Base-by-base conservation (phyloP, 2,113 vertebrate genomes). In the Megaptera novaeangliae region DNA sequence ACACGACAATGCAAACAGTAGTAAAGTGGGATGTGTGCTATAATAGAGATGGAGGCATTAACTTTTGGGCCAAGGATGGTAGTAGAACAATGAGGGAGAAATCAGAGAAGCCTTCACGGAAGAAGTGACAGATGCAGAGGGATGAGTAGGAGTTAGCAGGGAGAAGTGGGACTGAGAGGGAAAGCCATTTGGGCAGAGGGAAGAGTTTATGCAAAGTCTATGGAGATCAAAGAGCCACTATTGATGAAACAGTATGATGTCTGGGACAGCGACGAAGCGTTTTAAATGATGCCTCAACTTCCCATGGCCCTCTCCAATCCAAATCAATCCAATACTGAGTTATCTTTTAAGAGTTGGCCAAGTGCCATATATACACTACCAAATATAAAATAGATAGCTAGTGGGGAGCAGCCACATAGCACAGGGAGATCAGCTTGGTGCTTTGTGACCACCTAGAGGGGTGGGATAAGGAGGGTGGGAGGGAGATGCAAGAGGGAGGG, bases 221-320 rank as follows among this genome's bases (percentile, higher is more conserved):
- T 17, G 2, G 39, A 80, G 71, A 31, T 25, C 39, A 27, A 44
- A 34, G 63, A 55, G n/a, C 61, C 36, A 4, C 84, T 36, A 2
- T 3, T 10, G 34, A 55, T 36, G 31, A 34, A 12, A n/a, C 57
- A 15, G 2, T 7, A 1, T 4, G 14, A 3, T 0, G 2, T 61
- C 36, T 46, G 63, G 36, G n/a, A 83, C 41, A 59, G 41, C 9
- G 68, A 41, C 2, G 3, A 57, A 0, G 23, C n/a, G 61, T 66
- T 59, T 81, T 27, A 52, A 46, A 41, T 31, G 29, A 59, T 29
- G 15, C 34, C 68, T 52, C 61, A 10, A 36, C 7, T 31, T 63
- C 31, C 63, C 64, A 34, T 7, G 17, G 20, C 46, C 31, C 49
- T 0, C 41, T 1, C 6, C 29, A 21, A 0, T 5, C 10, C 72